Percentiles rank a stretch among this genome's conserved stretches.
Evolutionary conservation across 35 echinoderm and acorn worm species (phyloP).

Genomic region (Acanthaster planci): DNA sequence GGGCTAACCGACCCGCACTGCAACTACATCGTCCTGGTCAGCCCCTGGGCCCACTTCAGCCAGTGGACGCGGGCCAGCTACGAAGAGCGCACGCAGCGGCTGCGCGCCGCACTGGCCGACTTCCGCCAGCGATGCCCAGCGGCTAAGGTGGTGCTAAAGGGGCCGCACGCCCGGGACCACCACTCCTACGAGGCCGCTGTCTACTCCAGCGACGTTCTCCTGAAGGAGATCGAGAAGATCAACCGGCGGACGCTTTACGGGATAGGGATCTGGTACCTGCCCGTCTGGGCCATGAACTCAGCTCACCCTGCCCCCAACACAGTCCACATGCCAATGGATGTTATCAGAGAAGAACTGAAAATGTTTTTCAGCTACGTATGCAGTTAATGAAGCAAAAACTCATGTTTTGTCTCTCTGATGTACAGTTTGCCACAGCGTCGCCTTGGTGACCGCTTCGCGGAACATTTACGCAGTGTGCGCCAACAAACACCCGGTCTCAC

Average conservation of each 20-base stretch:
- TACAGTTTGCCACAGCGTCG: too few species aligned
- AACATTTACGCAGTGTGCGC: too few species aligned
- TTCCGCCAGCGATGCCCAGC: not conserved
- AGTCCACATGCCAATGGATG: not conserved
- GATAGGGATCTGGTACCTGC: not conserved
- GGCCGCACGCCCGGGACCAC: not conserved
- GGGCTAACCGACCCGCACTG: too few species aligned
- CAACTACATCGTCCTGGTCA: not conserved
- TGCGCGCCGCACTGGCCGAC: not conserved
- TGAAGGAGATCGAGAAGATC: not conserved
- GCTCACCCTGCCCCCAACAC: not conserved
- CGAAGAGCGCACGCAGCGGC: not conserved
- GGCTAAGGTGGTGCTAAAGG: not conserved
- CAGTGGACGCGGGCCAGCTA: not conserved
- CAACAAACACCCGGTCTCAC: too few species aligned
- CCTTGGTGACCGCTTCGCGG: too few species aligned
- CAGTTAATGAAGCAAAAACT: too few species aligned
- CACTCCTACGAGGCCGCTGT: not conserved
- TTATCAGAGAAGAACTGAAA: not conserved
- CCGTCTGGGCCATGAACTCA: not conserved
- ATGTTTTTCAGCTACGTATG: conserved; percentile 27
- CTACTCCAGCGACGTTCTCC: not conserved
- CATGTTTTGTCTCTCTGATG: too few species aligned
- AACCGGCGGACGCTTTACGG: not conserved
- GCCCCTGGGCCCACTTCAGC: conserved; percentile 19